Base-by-base conservation (phyloP, 2,113 vertebrate species). In the Takifugu flavidus region DNA sequence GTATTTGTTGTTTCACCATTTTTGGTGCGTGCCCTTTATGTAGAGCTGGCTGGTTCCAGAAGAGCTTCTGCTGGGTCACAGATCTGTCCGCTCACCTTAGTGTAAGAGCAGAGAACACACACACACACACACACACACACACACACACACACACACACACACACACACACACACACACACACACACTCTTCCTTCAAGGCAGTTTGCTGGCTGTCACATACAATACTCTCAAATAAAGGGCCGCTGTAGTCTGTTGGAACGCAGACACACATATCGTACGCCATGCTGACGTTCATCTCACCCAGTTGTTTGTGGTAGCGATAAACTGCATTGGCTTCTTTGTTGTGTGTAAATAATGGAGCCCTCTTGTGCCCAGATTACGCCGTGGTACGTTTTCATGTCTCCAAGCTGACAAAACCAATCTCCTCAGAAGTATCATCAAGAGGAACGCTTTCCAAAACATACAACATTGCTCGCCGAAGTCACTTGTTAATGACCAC, bases 401-500 rank as follows among this genome's bases (percentile, higher is more conserved):
- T 64, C 8, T 13, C 59, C n/a, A 12, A 52, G 70, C 65, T 74
- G 75, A 63, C 74, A 71, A 53, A 87, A 78, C 51, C 46, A 44
- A 77, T 77, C 70, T 79, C 57, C 28, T 80, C 69, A 59, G 20
- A 66, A 27, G 59, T 54, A 65, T 49, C 58, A 82, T 43, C 56
- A 53, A 69, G 69, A 71, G 28, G 34, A 25, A 28, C 13, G n/a
- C 59, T 68, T 28, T 59, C 86, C 50, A 78, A 73, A 71, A 72
- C 74, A 83, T 88, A 64, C 62, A 84, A 82, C 68, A 78, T 84
- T 83, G 66, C 89, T 83, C 70, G 79, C 69, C 65, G 43, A 44
- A 44, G 34, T 26, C 39, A 14, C n/a, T 0, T 20, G 20, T 49
- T 14, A 13, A 8, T 27, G 56, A 63, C 45, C 49, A 44, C 46